Base-by-base conservation (phyloP, 2,888 invertebrate species). In the Cephus runcator region DNA sequence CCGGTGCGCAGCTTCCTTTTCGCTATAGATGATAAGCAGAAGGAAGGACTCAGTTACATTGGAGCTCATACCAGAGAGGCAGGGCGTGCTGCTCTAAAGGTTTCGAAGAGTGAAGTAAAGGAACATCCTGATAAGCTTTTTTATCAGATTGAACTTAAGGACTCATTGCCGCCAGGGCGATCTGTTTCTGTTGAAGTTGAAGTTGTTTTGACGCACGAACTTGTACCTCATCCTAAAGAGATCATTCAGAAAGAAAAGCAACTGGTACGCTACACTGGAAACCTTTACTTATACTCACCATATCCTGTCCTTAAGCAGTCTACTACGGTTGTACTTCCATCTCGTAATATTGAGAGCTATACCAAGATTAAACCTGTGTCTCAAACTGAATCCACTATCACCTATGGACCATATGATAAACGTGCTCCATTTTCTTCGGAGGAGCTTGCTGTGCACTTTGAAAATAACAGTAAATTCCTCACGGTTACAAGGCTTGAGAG, bases 231-330 rank as follows among this genome's bases (percentile, higher is more conserved):
- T 92, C 99, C 99, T 1, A 95, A 95, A 12, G 94, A 96, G 85
- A 98, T 99, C 80, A 94, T 95, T 0, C 99, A 99, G 91, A 95
- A 96, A 81, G 99, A 99, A 87, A 97, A 97, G 87, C 99, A 99
- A 89, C 93, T 98, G 82, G 97, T 99, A 0, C 94, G 96, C 83
- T 99, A 96, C 90, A 94, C 93, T 83, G 98, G 98, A 35, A 97
- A 96, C 88, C 93, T 97, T 79, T 97, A 97, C 89, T 93, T 96
- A 77, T 98, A 95, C 89, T 94, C 96, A 0, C 97, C 98, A 0
- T 99, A 99, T 91, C 90, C 92, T 79, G 95, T 97, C 0, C 91
- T 92, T 0, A 95, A 95, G 69, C 98, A 99, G 91, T 97, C 96
- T 83, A 97, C 98, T 0, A 95, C 93, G 12, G 94, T 99, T 11